Evolutionary conservation across 92 coral and sea anemone species (phyloP), one percentile per base, ranked within the genome.

Genomic region (Palythoa caribaeorum): DNA sequence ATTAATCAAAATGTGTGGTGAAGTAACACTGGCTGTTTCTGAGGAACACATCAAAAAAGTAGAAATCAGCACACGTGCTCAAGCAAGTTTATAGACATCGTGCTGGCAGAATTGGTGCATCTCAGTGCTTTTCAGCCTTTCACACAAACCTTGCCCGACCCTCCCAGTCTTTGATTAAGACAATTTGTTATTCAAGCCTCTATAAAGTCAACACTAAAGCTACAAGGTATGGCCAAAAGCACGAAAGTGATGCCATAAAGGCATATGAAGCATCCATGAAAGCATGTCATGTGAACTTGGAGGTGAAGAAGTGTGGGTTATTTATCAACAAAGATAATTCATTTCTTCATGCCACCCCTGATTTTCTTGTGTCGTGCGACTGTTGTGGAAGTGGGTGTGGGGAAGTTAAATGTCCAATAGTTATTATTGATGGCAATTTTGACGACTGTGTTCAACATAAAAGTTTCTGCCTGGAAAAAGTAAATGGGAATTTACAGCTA

Each of bases 361-460:
- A 28, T 28, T 28, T 28, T 28, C 28, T 28, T 28, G 62, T 73
- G 62, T 85, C 44, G 16, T 93, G 95, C 79, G 91, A 90, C 77
- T 90, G 93, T 80, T 92, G 93, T 90, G 93, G 95, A 63, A 50
- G 53, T 71, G 92, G 95, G 13, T 88, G 87, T 69, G 91, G 91
- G 36, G 91, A 90, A 73, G 87, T 90, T 53, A 90, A 90, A 55
- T 90, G 93, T 40, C 93, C 90, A 6, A 17, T 77, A 5, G 28
- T 52, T 72, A 72, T 90, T 70, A 66, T 12, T 9, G 93, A 83
- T 59, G 80, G 83, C 57, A 86, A 86, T 21, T 90, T 89, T 77
- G 88, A 84, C 53, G 73, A 80, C 77, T 90, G 79, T 80, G 72
- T 80, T 84, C 44, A 77, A 78, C 74, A 86, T 35, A 90, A 88